Evolutionary conservation across 2,113 vertebrate species (phyloP), one percentile per base, ranked within the genome.

Genomic region (Varanus salvator): DNA sequence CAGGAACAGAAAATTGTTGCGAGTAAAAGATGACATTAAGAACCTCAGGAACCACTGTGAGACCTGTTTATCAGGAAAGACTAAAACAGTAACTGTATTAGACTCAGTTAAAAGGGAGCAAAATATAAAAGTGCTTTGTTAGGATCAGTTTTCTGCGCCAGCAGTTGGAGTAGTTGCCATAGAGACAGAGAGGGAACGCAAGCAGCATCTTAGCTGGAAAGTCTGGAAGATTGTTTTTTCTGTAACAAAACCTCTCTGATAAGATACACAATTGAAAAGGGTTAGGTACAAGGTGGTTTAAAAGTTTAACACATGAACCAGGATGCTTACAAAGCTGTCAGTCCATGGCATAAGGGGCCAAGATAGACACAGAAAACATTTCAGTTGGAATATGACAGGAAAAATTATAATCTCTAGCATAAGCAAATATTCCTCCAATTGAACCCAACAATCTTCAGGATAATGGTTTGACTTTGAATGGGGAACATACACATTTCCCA

Each of bases 181-280:
- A 0, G 87, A 21, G 89, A 91, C 48, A 69, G 66, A 90, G 75
- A 50, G 80, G 54, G 82, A 85, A 69, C 2, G 52, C 57, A 9
- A 92, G 86, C 1, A 25, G 12, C 7, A 0, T 87, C 80, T 57
- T 87, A 87, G 90, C 66, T 66, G 85, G 23, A 7, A 90, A 81
- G 38, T 4, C 38, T 81, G 77, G 2, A 86, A 19, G 68, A 38
- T 48, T 80, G 74, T 64, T 54, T 71, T 44, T 87, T 84, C 80
- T 69, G 34, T n/a, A 91, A 66, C 8, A 0, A 54, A 85, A 89
- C 68, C 57, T 92, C 66, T 93, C 23, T 89, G 34, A 71, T 89
- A 88, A 88, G 14, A 8, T n/a, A 76, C 1, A 86, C 14, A 31
- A 8, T 84, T 64, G 6, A 90, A 84, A 90, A 19, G 17, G 75